Evolutionary conservation across 2,797 vertebrate genomes (phyloP).

Genomic region (Antrozous pallidus): DNA sequence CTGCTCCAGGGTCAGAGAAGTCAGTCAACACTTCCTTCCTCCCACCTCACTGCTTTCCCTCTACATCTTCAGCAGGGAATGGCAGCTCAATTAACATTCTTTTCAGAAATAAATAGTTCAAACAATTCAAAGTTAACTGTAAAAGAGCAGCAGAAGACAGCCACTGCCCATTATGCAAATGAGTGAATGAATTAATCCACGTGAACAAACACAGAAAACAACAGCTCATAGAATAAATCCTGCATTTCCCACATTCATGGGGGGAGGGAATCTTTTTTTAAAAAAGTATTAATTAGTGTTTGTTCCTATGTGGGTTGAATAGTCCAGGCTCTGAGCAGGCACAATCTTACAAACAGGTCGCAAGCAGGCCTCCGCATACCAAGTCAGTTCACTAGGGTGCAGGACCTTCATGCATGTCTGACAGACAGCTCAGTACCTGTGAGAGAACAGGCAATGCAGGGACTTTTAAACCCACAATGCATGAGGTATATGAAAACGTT

Average conservation of each 20-base stretch:
- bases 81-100: constrained; percentile 60
- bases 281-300: constrained; percentile 62
- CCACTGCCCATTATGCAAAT: constrained; percentile 60
- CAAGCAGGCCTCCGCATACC: constrained; percentile 41
- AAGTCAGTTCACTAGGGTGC: neutral
- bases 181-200: constrained; percentile 43
- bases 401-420: constrained; percentile 45
- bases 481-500: constrained; percentile 76
- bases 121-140: constrained; percentile 66
- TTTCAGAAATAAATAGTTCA: constrained; percentile 77
- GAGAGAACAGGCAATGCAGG: constrained; percentile 51
- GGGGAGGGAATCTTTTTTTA: too few species aligned
- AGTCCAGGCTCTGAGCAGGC: constrained; percentile 71
- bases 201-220: constrained; percentile 62
- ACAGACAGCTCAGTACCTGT: constrained; percentile 70
- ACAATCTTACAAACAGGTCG: constrained; percentile 55
- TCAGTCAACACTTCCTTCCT: neutral
- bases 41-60: neutral
- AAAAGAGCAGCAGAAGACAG: constrained; percentile 51
- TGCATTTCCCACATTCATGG: constrained; percentile 75
- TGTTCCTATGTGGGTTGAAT: constrained; percentile 66
- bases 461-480: constrained; percentile 68
- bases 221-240: constrained; percentile 65
- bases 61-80: constrained; percentile 45
- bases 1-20: constrained; percentile 12